phyloP scores from a whole-genome alignment of 2,113 vertebrate species.

The Hipposideros armiger region DNA sequence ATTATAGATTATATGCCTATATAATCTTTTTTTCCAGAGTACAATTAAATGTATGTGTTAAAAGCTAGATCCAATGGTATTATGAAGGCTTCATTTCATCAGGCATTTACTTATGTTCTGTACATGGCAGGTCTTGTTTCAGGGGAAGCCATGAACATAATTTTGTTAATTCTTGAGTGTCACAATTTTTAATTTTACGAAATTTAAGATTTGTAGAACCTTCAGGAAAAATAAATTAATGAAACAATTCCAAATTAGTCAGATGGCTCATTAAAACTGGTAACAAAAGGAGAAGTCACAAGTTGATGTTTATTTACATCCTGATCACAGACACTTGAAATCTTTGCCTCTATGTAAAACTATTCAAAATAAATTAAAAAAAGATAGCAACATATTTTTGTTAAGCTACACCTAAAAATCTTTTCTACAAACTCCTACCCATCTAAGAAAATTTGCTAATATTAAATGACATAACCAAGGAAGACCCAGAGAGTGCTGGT shows the following conservation, averaged over 20 bases:
- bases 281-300: background rate
- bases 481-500: background rate
- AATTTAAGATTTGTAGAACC: background rate
- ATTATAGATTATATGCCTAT: background rate
- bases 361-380: conserved; percentile 56
- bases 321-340: conserved; percentile 45
- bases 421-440: conserved; percentile 27
- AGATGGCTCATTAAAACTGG: conserved; percentile 36
- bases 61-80: background rate
- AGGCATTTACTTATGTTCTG: background rate
- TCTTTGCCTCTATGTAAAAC: background rate
- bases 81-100: background rate
- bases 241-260: background rate
- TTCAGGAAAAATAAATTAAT: background rate
- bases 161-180: background rate
- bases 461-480: conserved; percentile 18
- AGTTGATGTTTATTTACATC: background rate
- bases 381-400: conserved; percentile 64
- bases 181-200: background rate
- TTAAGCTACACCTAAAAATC: conserved; percentile 61
- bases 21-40: background rate
- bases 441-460: conserved; percentile 23
- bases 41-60: background rate
- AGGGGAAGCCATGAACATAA: background rate
- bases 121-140: background rate